Percentiles rank a stretch among this genome's conserved stretches.
phyloP scores from a whole-genome alignment of 2,113 vertebrate genomes.

The Antechinus stuartii region DNA sequence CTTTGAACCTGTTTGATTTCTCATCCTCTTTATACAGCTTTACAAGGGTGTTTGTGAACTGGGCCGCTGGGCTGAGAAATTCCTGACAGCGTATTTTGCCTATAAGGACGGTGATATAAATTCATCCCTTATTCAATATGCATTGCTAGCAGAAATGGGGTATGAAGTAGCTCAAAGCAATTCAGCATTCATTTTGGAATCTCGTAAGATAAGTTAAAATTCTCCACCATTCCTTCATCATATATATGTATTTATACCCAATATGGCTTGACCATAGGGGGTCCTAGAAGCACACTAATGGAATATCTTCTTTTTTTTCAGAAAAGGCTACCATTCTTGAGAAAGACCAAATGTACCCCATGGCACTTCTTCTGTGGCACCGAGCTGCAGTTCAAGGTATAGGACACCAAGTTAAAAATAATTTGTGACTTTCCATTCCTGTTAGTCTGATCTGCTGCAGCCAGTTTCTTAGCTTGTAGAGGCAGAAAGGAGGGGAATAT shows the following conservation, averaged over 20 bases:
- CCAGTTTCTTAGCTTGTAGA: not conserved
- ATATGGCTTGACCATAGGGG: conserved; percentile 43
- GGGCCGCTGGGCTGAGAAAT: conserved; percentile 81
- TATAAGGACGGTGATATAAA: conserved; percentile 81
- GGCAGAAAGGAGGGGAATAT: conserved; percentile 21
- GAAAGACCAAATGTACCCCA: conserved; percentile 78
- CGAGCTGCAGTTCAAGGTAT: conserved; percentile 82
- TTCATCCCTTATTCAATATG: conserved; percentile 81
- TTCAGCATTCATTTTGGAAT: conserved; percentile 84
- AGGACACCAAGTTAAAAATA: conserved; percentile 57
- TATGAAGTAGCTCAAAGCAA: conserved; percentile 84
- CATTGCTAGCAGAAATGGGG: conserved; percentile 83
- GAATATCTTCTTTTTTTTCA: conserved; percentile 51
- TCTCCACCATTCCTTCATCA: conserved; percentile 54
- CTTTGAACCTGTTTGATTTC: conserved; percentile 52
- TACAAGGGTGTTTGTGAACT: conserved; percentile 83
- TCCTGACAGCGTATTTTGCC: conserved; percentile 82
- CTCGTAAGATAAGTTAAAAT: conserved; percentile 79
- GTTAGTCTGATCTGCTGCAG: conserved; percentile 28
- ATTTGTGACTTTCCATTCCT: not conserved
- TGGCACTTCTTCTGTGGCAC: conserved; percentile 82
- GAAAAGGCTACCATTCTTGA: conserved; percentile 77
- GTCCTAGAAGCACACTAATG: conserved; percentile 59
- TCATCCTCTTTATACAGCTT: conserved; percentile 70
- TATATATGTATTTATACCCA: conserved; percentile 7